Evolutionary conservation across 53 echinoderm and acorn worm genomes (phyloP).

Genomic region (Arbacia lixula): DNA sequence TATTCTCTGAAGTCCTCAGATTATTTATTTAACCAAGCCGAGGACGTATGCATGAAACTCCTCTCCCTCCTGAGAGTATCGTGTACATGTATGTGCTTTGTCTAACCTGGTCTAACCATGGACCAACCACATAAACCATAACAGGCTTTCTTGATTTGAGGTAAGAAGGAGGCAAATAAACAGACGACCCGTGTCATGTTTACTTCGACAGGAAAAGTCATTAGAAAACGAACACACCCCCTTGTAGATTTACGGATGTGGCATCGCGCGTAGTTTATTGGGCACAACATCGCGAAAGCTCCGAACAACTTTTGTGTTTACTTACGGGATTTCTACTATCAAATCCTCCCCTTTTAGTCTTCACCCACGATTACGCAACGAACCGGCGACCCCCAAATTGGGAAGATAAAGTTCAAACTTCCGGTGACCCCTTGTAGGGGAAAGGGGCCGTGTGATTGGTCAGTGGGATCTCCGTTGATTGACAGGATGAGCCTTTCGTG

Average conservation of each 20-base stretch:
- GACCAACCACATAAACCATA: too few relatives aligned
- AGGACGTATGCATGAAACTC: too few relatives aligned
- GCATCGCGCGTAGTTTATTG: neutral
- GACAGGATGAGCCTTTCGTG: neutral
- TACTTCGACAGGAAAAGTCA: neutral
- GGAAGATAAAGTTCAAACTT: conserved; percentile 40
- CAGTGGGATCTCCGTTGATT: conserved; percentile 18
- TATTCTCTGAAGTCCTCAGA: too few relatives aligned
- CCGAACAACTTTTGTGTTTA: too few relatives aligned
- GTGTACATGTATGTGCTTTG: too few relatives aligned
- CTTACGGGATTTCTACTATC: conserved; percentile 6
- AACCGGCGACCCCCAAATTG: neutral
- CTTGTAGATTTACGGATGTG: neutral
- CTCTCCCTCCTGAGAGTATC: too few relatives aligned
- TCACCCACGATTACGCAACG: conserved; percentile 11
- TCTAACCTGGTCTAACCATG: too few relatives aligned
- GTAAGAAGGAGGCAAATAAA: conserved; percentile 21
- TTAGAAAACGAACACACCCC: neutral
- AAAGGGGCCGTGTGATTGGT: conserved; percentile 31
- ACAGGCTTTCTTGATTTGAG: too few relatives aligned
- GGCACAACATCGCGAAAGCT: too few relatives aligned
- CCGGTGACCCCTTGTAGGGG: conserved; percentile 26
- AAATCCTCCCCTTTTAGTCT: neutral
- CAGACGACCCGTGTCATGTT: neutral
- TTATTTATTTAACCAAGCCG: too few relatives aligned